A percentile compares a stretch with the other conserved stretches of the same genome.
Evolutionary conservation across 2,888 invertebrate genomes (phyloP).

Genomic region (Melitaea athalia): DNA sequence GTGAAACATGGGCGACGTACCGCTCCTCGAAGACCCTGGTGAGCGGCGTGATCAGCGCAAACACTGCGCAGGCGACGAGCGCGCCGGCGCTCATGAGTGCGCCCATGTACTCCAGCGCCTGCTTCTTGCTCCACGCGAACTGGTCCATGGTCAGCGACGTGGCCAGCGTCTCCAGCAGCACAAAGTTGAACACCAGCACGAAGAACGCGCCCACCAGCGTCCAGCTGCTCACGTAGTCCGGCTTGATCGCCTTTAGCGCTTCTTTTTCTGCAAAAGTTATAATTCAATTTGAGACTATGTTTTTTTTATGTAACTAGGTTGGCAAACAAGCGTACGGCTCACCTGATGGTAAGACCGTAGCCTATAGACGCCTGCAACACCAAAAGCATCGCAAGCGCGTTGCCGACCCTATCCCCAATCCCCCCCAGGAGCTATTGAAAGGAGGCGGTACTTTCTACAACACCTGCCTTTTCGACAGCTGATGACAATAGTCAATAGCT

Average conservation of each 20-base stretch:
- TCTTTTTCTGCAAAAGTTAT: slow-evolving; percentile 83
- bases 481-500: too few species aligned
- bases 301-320: too few species aligned
- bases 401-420: too few species aligned
- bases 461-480: too few species aligned
- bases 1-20: slow-evolving; percentile 54
- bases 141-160: slow-evolving; percentile 94
- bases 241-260: slow-evolving; percentile 85
- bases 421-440: too few species aligned
- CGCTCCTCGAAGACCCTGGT: slow-evolving; percentile 88
- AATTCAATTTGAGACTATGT: neutral
- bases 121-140: slow-evolving; percentile 91
- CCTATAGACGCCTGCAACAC: too few species aligned
- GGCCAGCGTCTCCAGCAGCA: slow-evolving; percentile 92
- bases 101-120: slow-evolving; percentile 91
- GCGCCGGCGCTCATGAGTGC: slow-evolving; percentile 91
- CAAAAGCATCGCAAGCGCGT: too few species aligned
- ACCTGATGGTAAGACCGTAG: too few species aligned
- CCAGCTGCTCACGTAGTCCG: slow-evolving; percentile 90
- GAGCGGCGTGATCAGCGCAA: slow-evolving; percentile 86
- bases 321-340: too few species aligned
- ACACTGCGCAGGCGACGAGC: slow-evolving; percentile 88
- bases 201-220: slow-evolving; percentile 91
- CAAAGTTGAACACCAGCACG: slow-evolving; percentile 93
- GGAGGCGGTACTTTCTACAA: too few species aligned